phyloP scores from a whole-genome alignment of 1,140 invertebrate genomes.

The Triops longicaudatus region DNA sequence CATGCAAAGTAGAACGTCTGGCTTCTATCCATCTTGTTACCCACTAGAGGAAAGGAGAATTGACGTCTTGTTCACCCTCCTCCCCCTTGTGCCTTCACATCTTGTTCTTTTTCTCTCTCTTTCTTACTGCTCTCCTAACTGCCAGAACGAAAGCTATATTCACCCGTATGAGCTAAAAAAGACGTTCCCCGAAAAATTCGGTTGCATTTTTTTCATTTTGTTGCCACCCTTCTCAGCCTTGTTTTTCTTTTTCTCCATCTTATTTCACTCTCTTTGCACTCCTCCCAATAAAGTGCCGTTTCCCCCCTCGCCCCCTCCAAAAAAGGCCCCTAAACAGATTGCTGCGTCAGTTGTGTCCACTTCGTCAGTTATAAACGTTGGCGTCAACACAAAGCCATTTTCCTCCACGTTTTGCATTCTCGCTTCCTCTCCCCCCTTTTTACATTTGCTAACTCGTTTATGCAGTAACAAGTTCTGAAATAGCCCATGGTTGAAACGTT shows the following conservation, averaged over 20 bases:
- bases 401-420: background rate
- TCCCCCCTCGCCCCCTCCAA: background rate
- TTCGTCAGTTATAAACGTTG: conserved; percentile 7
- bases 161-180: background rate
- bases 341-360: conserved; percentile 9
- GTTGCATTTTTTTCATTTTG: background rate
- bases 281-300: background rate
- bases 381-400: background rate
- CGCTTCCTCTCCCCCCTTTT: background rate
- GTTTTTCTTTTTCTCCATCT: background rate
- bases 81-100: background rate
- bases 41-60: background rate
- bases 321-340: background rate
- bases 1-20: background rate
- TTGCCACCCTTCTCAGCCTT: background rate
- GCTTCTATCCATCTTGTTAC: conserved; percentile 12
- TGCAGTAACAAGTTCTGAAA: background rate
- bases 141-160: background rate
- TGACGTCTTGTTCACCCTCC: background rate
- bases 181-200: background rate
- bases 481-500: too few species aligned
- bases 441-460: background rate
- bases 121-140: too few species aligned
- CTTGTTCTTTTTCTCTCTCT: too few species aligned
- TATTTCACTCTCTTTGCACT: background rate